phyloP scores from a whole-genome alignment of 2,797 vertebrate genomes.

The Diglossa cyanea region DNA sequence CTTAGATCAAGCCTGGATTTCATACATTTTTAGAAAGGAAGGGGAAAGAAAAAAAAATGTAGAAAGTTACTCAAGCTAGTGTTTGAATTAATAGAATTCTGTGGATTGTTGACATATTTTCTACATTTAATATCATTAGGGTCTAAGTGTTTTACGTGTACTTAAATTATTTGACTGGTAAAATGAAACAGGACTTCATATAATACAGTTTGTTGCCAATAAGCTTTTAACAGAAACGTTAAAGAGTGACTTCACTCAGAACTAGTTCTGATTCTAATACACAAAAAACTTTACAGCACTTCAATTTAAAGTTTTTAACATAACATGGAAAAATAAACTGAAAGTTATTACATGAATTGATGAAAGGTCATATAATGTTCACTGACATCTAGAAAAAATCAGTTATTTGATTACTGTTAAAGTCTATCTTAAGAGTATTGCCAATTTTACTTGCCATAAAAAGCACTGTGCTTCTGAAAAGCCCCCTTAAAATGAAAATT shows the following conservation, averaged over 20 bases:
- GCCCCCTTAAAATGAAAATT: not conserved
- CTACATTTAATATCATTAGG: not conserved
- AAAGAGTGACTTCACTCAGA: not conserved
- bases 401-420: not conserved
- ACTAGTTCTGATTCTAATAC: not conserved
- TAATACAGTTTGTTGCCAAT: not conserved
- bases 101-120: not conserved
- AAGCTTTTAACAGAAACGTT: not conserved
- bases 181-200: not conserved
- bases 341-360: not conserved
- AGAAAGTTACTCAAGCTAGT: not conserved
- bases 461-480: not conserved
- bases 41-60: fast-evolving
- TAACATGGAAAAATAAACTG: not conserved
- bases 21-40: not conserved
- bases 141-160: not conserved
- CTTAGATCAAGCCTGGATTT: not conserved
- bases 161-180: not conserved
- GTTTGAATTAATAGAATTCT: not conserved
- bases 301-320: not conserved
- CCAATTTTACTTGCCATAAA: not conserved
- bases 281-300: not conserved
- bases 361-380: not conserved
- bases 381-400: not conserved
- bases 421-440: not conserved